Evolutionary conservation across 2,797 vertebrate genomes (phyloP), one percentile per base, ranked within the genome.

Genomic region (Hydrophis major): DNA sequence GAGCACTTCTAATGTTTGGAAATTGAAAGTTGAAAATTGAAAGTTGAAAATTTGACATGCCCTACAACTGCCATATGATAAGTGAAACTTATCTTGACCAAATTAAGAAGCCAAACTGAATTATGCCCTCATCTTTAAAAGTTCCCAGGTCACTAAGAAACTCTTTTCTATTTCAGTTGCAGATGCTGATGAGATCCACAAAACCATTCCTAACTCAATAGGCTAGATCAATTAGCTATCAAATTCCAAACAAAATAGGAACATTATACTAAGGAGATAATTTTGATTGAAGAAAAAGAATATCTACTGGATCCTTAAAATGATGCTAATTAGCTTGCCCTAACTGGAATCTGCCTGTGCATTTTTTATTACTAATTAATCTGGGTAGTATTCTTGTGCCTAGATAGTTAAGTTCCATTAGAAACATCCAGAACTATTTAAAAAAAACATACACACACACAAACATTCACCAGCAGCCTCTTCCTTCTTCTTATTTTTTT

Each of bases 401-500:
- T 25, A 47, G 20, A 8, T 83, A 25, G 37, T 83, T 83, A 83
- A 25, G 42, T 25, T 47, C 8, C 37, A 83, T 12, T 12, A 83
- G 42, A 25, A 83, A 47, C 10, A 47, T 12, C 4, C 20, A 47
- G 42, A 83, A 83, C 37, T 83, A 1, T n/a, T 37, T 20, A 25
- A 37, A 18, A 55, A 2, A 55, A 2, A 61, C 8, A 32, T 1
- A 56, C 18, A 47, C 50, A n/a, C 60, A 55, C 59, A 56, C n/a
- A 87, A 66, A 91, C 20, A 69, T 12, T 14, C n/a, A 4, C 16
- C 53, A 92, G 20, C 20, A 60, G 96, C 90, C 89, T 87, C 32
- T 94, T 95, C 92, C 91, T 93, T 47, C 11, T 55, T 55, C 53
- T 55, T 53, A 10, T 94, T 92, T 93, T 83, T 47, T 93, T 92